phyloP scores from a whole-genome alignment of 2,113 vertebrate species.

The Pantherophis guttatus region DNA sequence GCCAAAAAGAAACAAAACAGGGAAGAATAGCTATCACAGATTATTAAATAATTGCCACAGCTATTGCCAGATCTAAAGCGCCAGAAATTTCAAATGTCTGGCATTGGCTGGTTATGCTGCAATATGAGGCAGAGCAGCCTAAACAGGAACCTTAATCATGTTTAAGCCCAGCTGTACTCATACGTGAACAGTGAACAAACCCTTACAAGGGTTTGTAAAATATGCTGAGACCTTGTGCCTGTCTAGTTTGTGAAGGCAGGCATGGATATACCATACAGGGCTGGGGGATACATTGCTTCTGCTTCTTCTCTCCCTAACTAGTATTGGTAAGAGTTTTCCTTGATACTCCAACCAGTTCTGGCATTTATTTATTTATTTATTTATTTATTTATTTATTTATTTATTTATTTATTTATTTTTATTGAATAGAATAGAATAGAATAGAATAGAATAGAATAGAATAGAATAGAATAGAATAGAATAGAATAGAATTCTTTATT shows the following conservation, averaged over 20 bases:
- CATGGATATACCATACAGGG: too few relatives aligned
- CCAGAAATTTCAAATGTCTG: not conserved
- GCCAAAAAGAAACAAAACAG: slow-evolving; percentile 13
- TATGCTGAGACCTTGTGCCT: not conserved
- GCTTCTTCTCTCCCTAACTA: not conserved
- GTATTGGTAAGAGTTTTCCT: not conserved
- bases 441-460: too few relatives aligned
- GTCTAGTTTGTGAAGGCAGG: not conserved
- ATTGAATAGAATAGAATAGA: too few relatives aligned
- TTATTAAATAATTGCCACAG: slow-evolving; percentile 18
- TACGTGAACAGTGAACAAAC: not conserved
- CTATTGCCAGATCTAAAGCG: not conserved
- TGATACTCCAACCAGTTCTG: not conserved
- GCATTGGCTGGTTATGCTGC: slow-evolving; percentile 1
- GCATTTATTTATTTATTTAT: too few relatives aligned
- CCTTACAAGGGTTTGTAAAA: not conserved
- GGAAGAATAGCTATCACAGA: not conserved
- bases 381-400: too few relatives aligned
- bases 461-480: too few relatives aligned
- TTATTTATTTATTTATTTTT: too few relatives aligned
- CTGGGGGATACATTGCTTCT: not conserved
- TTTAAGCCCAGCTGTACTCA: not conserved
- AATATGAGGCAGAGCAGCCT: not conserved
- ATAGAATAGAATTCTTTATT: too few relatives aligned
- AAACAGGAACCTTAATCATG: not conserved